Percentiles rank a stretch among this genome's conserved stretches.
Evolutionary conservation across 1,140 invertebrate genomes (phyloP).

Genomic region (Brachionus asplanchnoidis): DNA sequence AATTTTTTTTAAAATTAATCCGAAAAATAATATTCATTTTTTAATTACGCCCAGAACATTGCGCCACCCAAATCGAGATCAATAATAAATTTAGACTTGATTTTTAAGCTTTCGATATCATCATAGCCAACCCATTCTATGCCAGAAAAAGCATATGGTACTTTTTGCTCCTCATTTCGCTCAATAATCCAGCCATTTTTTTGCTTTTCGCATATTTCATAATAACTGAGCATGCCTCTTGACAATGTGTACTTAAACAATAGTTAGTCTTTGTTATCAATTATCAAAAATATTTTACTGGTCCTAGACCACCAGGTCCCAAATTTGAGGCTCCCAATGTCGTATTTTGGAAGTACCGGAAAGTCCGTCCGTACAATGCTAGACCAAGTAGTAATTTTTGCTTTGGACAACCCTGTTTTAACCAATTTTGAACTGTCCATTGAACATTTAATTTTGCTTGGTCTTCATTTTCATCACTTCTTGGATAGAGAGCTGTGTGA

Average conservation of each 20-base stretch:
- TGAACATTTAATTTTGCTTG: constrained; percentile 45
- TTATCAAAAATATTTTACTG: background rate
- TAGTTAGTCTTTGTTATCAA: background rate
- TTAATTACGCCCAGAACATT: constrained; percentile 76
- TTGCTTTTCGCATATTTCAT: constrained; percentile 60
- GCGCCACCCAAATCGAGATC: constrained; percentile 76
- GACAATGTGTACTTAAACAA: constrained; percentile 69
- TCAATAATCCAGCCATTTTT: constrained; percentile 44
- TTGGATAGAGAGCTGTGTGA: constrained; percentile 51
- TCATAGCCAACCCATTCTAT: constrained; percentile 42
- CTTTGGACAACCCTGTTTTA: constrained; percentile 67
- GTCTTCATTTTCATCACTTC: constrained; percentile 45
- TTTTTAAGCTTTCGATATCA: constrained; percentile 39
- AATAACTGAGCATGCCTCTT: constrained; percentile 84
- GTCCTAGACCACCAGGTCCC: constrained; percentile 71
- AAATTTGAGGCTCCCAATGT: constrained; percentile 74
- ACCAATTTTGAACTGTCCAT: constrained; percentile 62
- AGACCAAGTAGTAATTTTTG: constrained; percentile 75
- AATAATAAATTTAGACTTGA: constrained; percentile 75
- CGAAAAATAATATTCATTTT: background rate
- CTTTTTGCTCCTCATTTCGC: background rate
- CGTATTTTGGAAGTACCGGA: constrained; percentile 51
- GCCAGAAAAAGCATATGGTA: constrained; percentile 35
- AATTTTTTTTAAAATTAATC: constrained; percentile 68
- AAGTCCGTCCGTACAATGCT: constrained; percentile 69